phyloP scores from a whole-genome alignment of 2,888 invertebrate species.

The Candidula unifasciata region DNA sequence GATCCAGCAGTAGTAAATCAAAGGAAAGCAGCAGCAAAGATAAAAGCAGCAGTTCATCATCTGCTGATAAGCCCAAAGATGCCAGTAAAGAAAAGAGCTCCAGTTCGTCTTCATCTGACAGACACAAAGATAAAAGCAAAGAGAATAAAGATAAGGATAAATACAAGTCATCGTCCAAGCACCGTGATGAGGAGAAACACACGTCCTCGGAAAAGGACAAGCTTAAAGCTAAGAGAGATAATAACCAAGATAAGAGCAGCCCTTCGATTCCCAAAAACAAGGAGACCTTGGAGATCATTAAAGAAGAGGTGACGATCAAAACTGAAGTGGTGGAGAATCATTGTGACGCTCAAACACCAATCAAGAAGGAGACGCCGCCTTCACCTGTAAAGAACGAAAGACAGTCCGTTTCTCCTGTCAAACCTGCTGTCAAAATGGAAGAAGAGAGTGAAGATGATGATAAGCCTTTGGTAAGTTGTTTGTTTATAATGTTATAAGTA shows the following conservation, averaged over 20 bases:
- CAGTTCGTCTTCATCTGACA: conserved; percentile 53
- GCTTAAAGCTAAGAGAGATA: conserved; percentile 18
- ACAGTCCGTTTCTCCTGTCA: conserved; percentile 40
- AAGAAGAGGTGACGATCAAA: conserved; percentile 45
- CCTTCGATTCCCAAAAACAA: conserved; percentile 40
- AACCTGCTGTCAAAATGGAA: conserved; percentile 45
- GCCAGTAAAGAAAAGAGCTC: conserved; percentile 53
- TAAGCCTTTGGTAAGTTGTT: conserved; percentile 64
- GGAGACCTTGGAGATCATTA: conserved; percentile 49
- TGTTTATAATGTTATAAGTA: not conserved
- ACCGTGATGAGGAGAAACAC: conserved; percentile 41
- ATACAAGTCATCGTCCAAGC: conserved; percentile 40
- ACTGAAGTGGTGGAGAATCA: conserved; percentile 47
- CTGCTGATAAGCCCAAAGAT: conserved; percentile 57
- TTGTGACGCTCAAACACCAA: conserved; percentile 45
- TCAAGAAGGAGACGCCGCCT: conserved; percentile 32
- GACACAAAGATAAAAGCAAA: conserved; percentile 45
- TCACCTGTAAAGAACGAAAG: conserved; percentile 38
- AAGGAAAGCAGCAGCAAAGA: conserved; percentile 46
- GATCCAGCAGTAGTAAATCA: conserved; percentile 59
- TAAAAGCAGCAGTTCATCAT: conserved; percentile 53
- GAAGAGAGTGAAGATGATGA: conserved; percentile 61
- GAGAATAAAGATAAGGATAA: conserved; percentile 46
- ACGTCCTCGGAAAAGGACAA: conserved; percentile 22
- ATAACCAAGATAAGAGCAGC: conserved; percentile 40